Conservation (phyloP, 1,140 invertebrate species). For the Trachelipus rathkii region DNA sequence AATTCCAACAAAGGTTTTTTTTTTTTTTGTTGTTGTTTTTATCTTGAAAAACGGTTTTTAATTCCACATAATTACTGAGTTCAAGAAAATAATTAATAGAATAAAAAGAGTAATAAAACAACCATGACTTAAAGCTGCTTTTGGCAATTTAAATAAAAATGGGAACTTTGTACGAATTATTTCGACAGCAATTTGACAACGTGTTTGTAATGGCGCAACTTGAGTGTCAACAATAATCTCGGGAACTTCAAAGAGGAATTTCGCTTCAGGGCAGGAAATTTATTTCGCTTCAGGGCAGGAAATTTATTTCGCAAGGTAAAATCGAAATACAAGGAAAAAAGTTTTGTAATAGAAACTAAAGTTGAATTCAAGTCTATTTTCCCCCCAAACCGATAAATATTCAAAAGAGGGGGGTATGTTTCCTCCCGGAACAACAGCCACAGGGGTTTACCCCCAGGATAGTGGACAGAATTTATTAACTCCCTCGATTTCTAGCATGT, state of each 20-base stretch:
- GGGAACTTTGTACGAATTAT: not conserved
- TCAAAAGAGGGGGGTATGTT: conserved; percentile 28
- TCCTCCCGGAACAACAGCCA: conserved; percentile 35
- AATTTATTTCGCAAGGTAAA: not conserved
- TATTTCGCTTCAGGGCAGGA: not conserved
- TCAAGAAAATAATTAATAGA: not conserved
- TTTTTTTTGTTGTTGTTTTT: not conserved
- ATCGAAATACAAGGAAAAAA: not conserved
- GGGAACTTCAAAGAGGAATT: not conserved
- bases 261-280: not conserved
- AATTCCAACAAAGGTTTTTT: not conserved
- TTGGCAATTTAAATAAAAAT: not conserved
- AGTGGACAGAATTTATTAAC: conserved; percentile 39
- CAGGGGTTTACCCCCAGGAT: conserved; percentile 41
- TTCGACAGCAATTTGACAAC: too few species aligned
- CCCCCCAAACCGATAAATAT: not conserved
- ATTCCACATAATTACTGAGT: not conserved
- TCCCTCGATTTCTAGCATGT: conserved; percentile 32
- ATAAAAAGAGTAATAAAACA: not conserved
- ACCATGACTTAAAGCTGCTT: not conserved
- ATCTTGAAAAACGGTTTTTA: not conserved
- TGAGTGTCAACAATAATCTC: not conserved
- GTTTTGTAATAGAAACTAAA: not conserved
- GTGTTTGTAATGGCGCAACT: too few species aligned
- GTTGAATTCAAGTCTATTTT: not conserved